Evolutionary conservation across 2,888 invertebrate species (phyloP).

Genomic region (Phasia obesa): DNA sequence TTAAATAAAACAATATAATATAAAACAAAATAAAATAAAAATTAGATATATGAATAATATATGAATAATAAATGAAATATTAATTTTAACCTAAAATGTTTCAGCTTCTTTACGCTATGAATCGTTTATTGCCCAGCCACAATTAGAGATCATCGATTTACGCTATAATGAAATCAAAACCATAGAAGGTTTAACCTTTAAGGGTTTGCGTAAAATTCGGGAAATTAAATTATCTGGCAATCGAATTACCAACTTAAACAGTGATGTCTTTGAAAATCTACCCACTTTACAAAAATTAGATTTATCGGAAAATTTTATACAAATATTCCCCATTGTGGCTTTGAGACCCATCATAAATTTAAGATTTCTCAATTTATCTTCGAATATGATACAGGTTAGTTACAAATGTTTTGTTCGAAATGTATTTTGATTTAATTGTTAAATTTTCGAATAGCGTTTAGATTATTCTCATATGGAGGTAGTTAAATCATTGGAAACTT

Average conservation of each 20-base stretch:
- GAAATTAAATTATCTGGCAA: constrained; percentile 90
- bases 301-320: constrained; percentile 92
- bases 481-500: constrained; percentile 86
- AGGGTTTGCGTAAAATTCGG: constrained; percentile 86
- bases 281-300: constrained; percentile 90
- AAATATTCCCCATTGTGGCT: constrained; percentile 90
- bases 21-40: too few relatives aligned
- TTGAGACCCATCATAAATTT: constrained; percentile 88
- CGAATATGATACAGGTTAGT: constrained; percentile 91
- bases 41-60: too few relatives aligned
- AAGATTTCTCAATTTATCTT: constrained; percentile 90
- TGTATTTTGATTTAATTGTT: background rate
- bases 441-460: constrained; percentile 85
- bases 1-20: too few relatives aligned
- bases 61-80: too few relatives aligned
- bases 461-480: constrained; percentile 89
- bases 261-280: constrained; percentile 90
- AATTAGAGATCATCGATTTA: constrained; percentile 90
- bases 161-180: constrained; percentile 89
- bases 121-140: constrained; percentile 87
- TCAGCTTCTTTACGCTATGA: constrained; percentile 87
- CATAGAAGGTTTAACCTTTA: constrained; percentile 90
- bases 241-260: constrained; percentile 90
- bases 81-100: too few relatives aligned
- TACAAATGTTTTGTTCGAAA: background rate